Evolutionary conservation across 2,888 invertebrate species (phyloP).

Genomic region (Pristionchus exspectatus): DNA sequence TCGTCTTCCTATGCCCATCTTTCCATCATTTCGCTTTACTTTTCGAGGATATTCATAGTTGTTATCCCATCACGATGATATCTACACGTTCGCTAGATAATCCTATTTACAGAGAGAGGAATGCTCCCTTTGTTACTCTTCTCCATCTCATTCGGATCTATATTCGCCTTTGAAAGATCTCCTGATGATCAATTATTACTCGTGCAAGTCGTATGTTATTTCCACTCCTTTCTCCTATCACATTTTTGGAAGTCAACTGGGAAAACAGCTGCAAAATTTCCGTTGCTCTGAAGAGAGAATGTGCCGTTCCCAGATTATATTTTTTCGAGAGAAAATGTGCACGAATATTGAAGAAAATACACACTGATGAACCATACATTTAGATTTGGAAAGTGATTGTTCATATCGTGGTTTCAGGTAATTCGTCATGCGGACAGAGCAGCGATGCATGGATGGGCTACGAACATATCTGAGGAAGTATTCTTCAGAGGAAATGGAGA

Average conservation of each 20-base stretch:
- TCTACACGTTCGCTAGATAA: slow-evolving; percentile 2
- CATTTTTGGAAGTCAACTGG: neutral
- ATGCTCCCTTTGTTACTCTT: slow-evolving; percentile 47
- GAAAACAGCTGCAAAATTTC: neutral
- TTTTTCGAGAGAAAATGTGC: neutral
- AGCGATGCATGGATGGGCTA: slow-evolving; percentile 8
- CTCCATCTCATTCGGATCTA: slow-evolving; percentile 18
- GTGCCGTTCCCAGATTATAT: neutral
- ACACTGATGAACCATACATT: neutral
- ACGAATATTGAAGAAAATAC: neutral
- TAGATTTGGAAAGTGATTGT: neutral
- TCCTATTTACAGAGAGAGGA: slow-evolving; percentile 20
- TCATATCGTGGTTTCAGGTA: neutral
- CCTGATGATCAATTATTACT: slow-evolving; percentile 40
- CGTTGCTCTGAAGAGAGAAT: neutral
- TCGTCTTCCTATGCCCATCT: neutral
- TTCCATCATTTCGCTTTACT: neutral
- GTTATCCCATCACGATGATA: neutral
- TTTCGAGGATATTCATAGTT: neutral
- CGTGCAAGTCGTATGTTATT: slow-evolving; percentile 43
- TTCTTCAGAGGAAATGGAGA: slow-evolving; percentile 53
- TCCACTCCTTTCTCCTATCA: neutral
- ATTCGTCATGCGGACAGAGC: slow-evolving; percentile 54
- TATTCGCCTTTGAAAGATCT: neutral
- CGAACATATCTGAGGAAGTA: slow-evolving; percentile 30